Conservation (phyloP, 2,113 vertebrate genomes). For the Glaucomys volans region DNA sequence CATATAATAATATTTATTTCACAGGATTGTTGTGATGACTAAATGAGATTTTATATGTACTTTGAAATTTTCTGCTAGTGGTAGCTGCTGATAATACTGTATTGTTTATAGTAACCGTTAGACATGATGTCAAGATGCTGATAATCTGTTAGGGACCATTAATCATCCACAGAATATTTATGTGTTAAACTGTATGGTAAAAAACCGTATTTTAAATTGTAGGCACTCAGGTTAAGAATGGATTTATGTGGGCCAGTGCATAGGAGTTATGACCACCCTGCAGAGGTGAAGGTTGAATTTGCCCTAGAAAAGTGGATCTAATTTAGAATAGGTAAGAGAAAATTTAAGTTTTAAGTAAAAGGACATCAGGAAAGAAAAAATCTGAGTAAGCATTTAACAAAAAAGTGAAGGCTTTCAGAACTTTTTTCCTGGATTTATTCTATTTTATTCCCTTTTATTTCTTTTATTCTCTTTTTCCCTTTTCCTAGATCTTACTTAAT, state of each 20-base stretch:
- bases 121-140: neutral
- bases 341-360: constrained; percentile 26
- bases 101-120: constrained; percentile 11
- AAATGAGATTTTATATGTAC: neutral
- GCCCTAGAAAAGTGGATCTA: neutral
- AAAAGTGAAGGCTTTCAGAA: neutral
- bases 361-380: neutral
- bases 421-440: neutral
- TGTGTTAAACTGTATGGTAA: neutral
- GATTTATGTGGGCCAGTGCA: neutral
- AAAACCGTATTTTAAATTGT: constrained; percentile 4
- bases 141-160: neutral
- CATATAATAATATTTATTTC: neutral
- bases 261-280: neutral
- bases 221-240: constrained; percentile 6
- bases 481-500: constrained; percentile 1
- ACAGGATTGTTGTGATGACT: neutral
- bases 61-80: neutral
- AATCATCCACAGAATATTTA: neutral
- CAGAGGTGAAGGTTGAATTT: neutral
- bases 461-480: neutral
- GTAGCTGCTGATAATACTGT: neutral
- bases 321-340: neutral
- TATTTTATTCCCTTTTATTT: neutral
- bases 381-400: neutral